Conservation (phyloP, 2,888 invertebrate species). For the Chloroclysta siterata region DNA sequence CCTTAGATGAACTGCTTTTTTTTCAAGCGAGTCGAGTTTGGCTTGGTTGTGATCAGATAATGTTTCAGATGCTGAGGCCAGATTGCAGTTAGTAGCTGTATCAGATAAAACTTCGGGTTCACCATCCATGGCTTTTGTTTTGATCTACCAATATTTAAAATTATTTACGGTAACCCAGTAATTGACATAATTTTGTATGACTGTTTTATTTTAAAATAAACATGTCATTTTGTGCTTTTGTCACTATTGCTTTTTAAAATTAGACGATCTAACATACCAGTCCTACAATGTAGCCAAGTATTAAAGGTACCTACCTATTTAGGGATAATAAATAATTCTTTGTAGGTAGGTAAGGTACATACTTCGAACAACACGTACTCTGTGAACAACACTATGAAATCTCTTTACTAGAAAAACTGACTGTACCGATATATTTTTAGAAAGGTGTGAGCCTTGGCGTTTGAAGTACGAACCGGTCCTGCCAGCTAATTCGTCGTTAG, state of each 20-base stretch:
- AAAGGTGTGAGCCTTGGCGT: too few relatives aligned
- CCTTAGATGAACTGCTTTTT: conserved; percentile 80
- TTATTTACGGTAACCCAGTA: conserved; percentile 39
- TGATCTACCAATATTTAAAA: conserved; percentile 24
- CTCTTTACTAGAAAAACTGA: too few relatives aligned
- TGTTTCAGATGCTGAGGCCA: conserved; percentile 67
- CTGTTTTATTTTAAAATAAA: conserved; percentile 45
- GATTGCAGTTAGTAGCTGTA: conserved; percentile 69
- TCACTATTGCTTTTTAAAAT: conserved; percentile 23
- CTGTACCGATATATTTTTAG: too few relatives aligned
- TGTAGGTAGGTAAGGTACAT: too few relatives aligned
- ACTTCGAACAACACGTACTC: too few relatives aligned
- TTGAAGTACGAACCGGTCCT: too few relatives aligned
- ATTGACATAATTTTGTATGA: conserved; percentile 62
- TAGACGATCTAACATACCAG: conserved; percentile 8
- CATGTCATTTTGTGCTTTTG: conserved; percentile 41
- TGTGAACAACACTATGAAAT: too few relatives aligned
- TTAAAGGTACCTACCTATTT: too few relatives aligned
- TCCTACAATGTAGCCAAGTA: too few relatives aligned
- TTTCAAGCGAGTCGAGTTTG: conserved; percentile 75
- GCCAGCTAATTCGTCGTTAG: too few relatives aligned
- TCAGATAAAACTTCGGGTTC: conserved; percentile 74
- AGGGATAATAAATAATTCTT: too few relatives aligned
- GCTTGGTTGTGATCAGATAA: conserved; percentile 71
- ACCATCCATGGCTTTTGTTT: conserved; percentile 67